Percentiles rank a stretch among this genome's conserved stretches.
These are phyloP conservation scores for Pipistrellus nathusii DNA, from an alignment of 2,797 vertebrate genomes.

Conservation along the genomic window DNA sequence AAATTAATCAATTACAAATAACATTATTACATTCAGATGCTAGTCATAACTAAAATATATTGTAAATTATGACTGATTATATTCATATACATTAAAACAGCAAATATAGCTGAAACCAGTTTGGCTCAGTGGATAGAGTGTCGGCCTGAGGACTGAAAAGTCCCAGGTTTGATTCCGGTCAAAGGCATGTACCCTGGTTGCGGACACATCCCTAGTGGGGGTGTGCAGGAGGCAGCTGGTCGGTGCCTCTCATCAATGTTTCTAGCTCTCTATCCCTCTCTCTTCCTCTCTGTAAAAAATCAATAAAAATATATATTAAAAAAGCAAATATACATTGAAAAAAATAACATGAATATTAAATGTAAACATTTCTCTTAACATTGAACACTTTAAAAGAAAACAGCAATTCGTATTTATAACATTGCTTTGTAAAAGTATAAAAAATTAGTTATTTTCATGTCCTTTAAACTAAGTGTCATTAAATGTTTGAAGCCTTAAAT, in stretches of 20 bases:
- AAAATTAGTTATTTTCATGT: neutral
- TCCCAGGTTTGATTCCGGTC: too few relatives aligned
- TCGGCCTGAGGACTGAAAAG: too few relatives aligned
- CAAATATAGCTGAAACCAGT: neutral
- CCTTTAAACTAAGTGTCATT: neutral
- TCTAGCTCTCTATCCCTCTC: too few relatives aligned
- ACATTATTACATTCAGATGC: neutral
- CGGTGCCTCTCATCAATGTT: too few relatives aligned
- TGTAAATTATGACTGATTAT: neutral
- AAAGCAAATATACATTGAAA: neutral
- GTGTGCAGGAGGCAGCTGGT: too few relatives aligned
- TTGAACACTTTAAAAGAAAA: neutral
- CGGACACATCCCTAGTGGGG: too few relatives aligned
- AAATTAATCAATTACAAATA: neutral
- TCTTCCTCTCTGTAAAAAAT: too few relatives aligned
- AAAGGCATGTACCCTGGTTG: too few relatives aligned
- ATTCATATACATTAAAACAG: neutral
- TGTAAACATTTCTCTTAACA: neutral
- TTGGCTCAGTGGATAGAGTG: too few relatives aligned
- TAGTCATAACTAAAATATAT: neutral
- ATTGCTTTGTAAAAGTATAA: neutral
- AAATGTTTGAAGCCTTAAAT: neutral
- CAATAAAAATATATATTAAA: neutral
- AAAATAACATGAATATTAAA: neutral
- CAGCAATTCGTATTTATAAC: neutral